Conservation (phyloP, 1,140 invertebrate genomes). For the Vanessa tameamea region DNA sequence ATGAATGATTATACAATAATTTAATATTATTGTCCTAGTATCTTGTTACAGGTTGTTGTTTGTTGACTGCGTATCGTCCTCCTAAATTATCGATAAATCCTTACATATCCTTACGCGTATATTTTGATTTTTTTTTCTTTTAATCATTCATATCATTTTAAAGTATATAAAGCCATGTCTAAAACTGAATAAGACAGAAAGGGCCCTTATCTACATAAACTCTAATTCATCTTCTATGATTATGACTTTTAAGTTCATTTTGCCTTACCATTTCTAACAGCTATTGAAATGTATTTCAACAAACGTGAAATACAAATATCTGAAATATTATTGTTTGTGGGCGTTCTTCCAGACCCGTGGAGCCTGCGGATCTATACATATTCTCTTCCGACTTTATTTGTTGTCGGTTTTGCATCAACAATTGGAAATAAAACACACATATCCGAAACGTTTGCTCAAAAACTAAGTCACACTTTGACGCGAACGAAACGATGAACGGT, state of each 20-base stretch:
- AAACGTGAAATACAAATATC: slow-evolving; percentile 1
- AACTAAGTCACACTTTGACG: background rate
- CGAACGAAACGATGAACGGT: background rate
- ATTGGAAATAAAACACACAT: background rate
- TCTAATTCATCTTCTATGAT: background rate
- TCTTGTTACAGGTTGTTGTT: no score
- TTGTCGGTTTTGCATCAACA: slow-evolving; percentile 2
- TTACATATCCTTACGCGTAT: no score
- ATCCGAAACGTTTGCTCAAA: background rate
- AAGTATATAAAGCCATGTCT: no score
- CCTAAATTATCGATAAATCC: no score
- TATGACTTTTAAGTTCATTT: background rate
- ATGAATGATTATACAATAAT: no score
- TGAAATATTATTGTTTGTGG: background rate
- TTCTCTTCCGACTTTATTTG: slow-evolving; percentile 2
- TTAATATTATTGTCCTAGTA: no score
- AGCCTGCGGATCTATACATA: background rate
- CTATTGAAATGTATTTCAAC: background rate
- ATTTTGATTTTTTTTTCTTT: no score
- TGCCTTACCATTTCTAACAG: background rate
- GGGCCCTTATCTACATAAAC: background rate
- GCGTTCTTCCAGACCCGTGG: slow-evolving; percentile 1
- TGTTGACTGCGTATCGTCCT: no score
- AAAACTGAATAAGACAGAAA: no score
- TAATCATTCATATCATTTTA: no score